These are phyloP conservation scores for Tinea semifulvella DNA, from an alignment of 2,888 invertebrate genomes.

Conservation along the genomic window DNA sequence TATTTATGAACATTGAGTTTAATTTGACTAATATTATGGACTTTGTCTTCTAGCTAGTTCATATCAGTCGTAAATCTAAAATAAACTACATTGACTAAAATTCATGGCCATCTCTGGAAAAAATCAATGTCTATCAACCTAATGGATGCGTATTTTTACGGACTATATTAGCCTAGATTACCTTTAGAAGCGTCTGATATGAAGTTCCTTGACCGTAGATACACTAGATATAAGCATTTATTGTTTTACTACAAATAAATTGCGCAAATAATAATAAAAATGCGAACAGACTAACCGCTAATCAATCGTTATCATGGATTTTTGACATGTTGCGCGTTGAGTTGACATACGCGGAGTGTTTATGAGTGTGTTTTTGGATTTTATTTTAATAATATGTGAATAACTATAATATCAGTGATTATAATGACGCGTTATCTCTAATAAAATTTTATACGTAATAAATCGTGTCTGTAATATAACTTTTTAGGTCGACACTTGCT, in stretches of 20 bases:
- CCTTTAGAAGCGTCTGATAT: not conserved
- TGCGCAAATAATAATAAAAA: conserved; percentile 3
- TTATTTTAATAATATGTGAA: too few species aligned
- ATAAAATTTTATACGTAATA: too few species aligned
- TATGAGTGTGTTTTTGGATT: too few species aligned
- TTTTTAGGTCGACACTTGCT: too few species aligned
- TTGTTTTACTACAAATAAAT: conserved; percentile 2
- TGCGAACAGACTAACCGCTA: not conserved
- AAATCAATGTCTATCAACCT: conserved; percentile 2
- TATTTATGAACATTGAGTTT: too few species aligned
- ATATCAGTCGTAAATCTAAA: too few species aligned
- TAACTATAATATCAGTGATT: too few species aligned
- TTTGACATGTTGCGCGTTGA: conserved; percentile 5
- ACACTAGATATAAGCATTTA: conserved; percentile 6
- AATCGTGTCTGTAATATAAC: too few species aligned
- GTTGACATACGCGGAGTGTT: too few species aligned
- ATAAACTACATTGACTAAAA: not conserved
- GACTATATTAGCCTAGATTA: not conserved
- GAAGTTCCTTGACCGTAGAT: not conserved
- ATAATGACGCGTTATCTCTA: too few species aligned
- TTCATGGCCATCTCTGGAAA: not conserved
- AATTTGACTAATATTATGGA: too few species aligned
- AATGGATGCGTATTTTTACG: not conserved
- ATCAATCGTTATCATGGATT: conserved; percentile 3
- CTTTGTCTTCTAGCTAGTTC: not conserved